Base-by-base conservation (phyloP, 2,113 vertebrate species). In the Bufo gargarizans region DNA sequence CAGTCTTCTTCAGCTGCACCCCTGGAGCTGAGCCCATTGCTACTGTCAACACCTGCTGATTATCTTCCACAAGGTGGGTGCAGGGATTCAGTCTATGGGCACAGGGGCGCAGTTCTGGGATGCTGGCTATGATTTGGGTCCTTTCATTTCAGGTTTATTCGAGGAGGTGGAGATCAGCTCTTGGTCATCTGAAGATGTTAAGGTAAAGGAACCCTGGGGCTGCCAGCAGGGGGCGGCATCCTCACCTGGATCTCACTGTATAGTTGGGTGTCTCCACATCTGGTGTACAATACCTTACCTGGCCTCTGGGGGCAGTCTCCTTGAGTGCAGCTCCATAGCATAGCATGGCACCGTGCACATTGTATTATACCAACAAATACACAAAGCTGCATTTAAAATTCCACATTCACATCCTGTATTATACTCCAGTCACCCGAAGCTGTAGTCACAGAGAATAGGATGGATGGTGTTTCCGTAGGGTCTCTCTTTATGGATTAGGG, bases 1-100 rank as follows among this genome's bases (percentile, higher is more conserved):
- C 43, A 61, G 10, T 14, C 8, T 2, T 47, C 45, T 6, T 17
- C 69, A 22, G 17, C 45, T 6, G 20, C 67, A 8, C 43, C 61
- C 5, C 79, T 83, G 7, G 87, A 79, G 4, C 69, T 88, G 43
- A 88, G 87, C 56, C 87, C 87, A 2, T 83, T 71, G 19, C 87
- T 83, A 14, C 20, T 74, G 16, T 83, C 80, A 10, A 17, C 69
- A 19, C 86, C 86, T 20, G 20, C 20, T 1, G 53, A 61, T 47
- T 6, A 63, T 47, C 8, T 65, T 16, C 49, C 47, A 53, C 76
- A 17, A 20, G 19, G 76, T 77, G 19, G 22, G 79, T 45, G 2
- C 56, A 16, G 12, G 33, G 20, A 7, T 53, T 7, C 2, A 3
- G 50, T 50, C 6, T 22, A 11, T 16, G 6, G n/a, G 9, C 17